Evolutionary conservation across 2,113 vertebrate species (phyloP), one percentile per base, ranked within the genome.

Genomic region (Paramisgurnus dabryanus): DNA sequence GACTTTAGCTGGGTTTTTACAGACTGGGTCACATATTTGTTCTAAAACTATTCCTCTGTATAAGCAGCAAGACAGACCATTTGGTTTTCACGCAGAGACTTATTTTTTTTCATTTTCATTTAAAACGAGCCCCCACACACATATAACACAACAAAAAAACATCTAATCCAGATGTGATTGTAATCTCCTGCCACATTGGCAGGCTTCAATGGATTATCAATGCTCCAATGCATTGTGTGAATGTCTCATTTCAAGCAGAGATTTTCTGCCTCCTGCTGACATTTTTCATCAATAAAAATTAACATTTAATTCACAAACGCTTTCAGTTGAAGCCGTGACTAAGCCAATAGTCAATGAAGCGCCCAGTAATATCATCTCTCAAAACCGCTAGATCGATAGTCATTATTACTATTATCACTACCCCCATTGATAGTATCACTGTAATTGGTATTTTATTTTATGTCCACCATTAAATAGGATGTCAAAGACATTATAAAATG

Each of bases 201-300:
- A 67, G 68, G 67, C 47, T 71, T 57, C 50, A 83, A 75, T 68
- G 64, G 64, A 85, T 74, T 74, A 64, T 71, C 78, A 73, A 80
- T 73, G 60, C 81, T 58, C 74, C 69, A 70, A 74, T 78, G 78
- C 68, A 69, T 53, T 10, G 17, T 69, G 80, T 47, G 57, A 80
- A 74, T n/a, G 55, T 73, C 66, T 82, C 77, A 73, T 53, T 84
- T 57, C 66, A 73, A 47, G 67, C 57, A 65, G 43, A 68, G 57
- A 78, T 50, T 74, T 77, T 69, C 78, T 70, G 50, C 68, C 80
- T 80, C 61, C 70, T 70, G 74, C 66, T 81, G 68, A 74, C 74
- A 74, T 82, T 83, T 83, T 81, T 64, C 81, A 80, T 85, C 74
- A 73, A 76, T 76, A 67, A 71, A 74, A 83, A 83, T 85, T 78